These are phyloP conservation scores for Polyodon spathula DNA, from an alignment of 2,113 vertebrate genomes.

Conservation along the genomic window DNA sequence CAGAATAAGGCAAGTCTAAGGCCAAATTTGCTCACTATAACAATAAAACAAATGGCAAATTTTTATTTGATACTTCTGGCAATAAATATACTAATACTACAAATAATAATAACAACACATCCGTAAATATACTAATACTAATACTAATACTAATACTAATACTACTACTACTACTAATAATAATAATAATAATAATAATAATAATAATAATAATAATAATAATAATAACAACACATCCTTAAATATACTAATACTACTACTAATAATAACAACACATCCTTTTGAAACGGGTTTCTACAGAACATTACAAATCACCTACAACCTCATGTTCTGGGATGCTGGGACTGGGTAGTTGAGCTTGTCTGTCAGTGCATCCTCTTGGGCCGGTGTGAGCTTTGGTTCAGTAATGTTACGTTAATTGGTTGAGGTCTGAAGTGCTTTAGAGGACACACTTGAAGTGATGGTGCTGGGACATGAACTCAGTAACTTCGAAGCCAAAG, in stretches of 20 bases:
- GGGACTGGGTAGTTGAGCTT: not conserved
- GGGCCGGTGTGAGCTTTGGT: not conserved
- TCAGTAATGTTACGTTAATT: not conserved
- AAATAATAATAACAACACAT: no score
- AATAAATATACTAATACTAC: no score
- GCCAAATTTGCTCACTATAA: no score
- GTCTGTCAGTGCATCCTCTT: not conserved
- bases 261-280: not conserved
- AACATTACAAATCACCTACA: not conserved
- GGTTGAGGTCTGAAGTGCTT: not conserved
- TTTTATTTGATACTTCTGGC: no score
- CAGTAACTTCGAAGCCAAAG: not conserved
- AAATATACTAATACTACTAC: not conserved
- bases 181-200: constrained; percentile 13
- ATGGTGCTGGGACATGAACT: not conserved
- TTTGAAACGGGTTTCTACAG: not conserved
- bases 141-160: no score
- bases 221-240: constrained; percentile 1
- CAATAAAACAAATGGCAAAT: no score
- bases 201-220: constrained; percentile 2
- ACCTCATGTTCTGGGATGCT: not conserved
- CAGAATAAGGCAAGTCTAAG: no score
- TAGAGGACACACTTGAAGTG: not conserved
- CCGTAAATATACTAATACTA: no score
- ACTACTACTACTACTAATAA: no score